A percentile compares a stretch with the other conserved stretches of the same genome.
Evolutionary conservation across 1,140 invertebrate genomes (phyloP).

Genomic region (Octopus bimaculoides): DNA sequence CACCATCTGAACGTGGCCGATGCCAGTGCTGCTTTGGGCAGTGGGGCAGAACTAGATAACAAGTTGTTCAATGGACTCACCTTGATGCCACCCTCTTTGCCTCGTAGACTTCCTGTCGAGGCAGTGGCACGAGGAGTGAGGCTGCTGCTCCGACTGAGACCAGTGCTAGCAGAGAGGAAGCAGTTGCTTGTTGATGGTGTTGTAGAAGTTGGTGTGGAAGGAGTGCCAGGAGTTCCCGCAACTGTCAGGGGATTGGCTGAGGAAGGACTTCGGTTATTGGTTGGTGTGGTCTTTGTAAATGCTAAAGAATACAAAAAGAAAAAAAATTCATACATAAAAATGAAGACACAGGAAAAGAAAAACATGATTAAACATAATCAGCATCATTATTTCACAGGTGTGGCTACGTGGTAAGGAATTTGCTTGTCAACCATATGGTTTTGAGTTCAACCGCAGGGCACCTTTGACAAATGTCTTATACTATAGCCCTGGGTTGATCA

Average conservation of each 20-base stretch:
- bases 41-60: neutral
- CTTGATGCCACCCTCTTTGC: constrained; percentile 74
- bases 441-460: too few species aligned
- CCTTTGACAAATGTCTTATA: too few species aligned
- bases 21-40: too few species aligned
- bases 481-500: too few species aligned
- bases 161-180: constrained; percentile 29
- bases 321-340: neutral
- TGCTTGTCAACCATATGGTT: too few species aligned
- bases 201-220: constrained; percentile 33
- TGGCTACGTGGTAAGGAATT: too few species aligned
- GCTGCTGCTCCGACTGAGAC: constrained; percentile 21
- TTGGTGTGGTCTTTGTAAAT: neutral
- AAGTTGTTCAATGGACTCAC: constrained; percentile 27
- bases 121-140: constrained; percentile 12
- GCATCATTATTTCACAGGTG: too few species aligned
- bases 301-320: neutral
- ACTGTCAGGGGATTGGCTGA: neutral
- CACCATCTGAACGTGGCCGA: too few species aligned
- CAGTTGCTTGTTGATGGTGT: constrained; percentile 60
- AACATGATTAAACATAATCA: too few species aligned
- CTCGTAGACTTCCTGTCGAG: constrained; percentile 52
- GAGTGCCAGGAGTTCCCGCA: neutral
- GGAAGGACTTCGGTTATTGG: neutral
- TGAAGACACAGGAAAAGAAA: too few species aligned